phyloP scores from a whole-genome alignment of 2,113 vertebrate species.

The Urocolius indicus region DNA sequence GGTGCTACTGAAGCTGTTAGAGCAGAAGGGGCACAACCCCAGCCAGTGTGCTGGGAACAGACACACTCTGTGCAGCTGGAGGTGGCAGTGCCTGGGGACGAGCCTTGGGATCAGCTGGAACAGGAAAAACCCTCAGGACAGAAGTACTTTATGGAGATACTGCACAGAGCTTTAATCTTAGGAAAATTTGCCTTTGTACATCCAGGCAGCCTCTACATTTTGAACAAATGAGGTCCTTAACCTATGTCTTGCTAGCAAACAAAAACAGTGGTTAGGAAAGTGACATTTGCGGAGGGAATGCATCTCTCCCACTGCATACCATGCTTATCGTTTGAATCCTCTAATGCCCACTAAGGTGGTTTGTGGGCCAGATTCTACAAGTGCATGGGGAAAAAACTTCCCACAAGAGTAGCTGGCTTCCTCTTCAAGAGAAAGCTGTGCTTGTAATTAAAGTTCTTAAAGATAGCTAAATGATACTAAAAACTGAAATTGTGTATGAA shows the following conservation, averaged over 20 bases:
- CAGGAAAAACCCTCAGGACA: background rate
- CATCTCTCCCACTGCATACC: background rate
- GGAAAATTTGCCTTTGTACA: background rate
- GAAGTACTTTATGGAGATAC: background rate
- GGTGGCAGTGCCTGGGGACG: background rate
- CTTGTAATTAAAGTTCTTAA: background rate
- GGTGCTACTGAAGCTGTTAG: background rate
- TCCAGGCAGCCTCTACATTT: background rate
- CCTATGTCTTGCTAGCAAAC: background rate
- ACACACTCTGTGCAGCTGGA: background rate
- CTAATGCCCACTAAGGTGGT: background rate
- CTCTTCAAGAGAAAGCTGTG: background rate
- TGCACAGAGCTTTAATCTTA: background rate
- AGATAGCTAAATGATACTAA: background rate
- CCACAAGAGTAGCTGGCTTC: background rate
- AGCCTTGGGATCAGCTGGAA: background rate
- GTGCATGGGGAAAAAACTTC: background rate
- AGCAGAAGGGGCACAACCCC: background rate
- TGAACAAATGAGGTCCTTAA: background rate
- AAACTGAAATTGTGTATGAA: background rate
- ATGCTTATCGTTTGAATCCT: background rate
- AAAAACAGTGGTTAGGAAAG: background rate
- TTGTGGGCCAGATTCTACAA: background rate
- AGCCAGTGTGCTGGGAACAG: background rate
- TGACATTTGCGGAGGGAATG: background rate